Evolutionary conservation across 1,140 invertebrate genomes (phyloP), one percentile per base, ranked within the genome.

Genomic region (Drepana arcuata): DNA sequence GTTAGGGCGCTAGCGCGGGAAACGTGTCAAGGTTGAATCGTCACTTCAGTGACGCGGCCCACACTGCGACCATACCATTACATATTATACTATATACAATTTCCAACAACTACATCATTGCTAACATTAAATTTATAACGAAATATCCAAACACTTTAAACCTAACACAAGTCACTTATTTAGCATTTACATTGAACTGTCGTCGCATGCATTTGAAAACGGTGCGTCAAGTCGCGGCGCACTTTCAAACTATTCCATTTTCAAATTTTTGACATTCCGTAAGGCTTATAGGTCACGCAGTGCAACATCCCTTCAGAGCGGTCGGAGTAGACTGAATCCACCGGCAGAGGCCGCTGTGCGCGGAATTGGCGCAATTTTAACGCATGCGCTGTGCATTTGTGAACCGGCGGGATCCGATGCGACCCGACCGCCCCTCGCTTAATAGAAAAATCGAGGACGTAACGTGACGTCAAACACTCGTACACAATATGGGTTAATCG

Each of bases 381-480:
- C 77, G 77, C 77, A 78, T 78, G 77, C 77, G 77, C 63, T 35
- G 30, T 34, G 40, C 43, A 67, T 53, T 68, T 51, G 60, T 59
- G 58, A 67, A 52, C 67, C 71, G 71, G 69, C 72, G 67, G 60
- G 60, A 63, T 56, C 57, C 68, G 64, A 71, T 62, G 49, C 58
- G 72, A 71, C 69, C 69, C 71, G 66, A 69, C n/a, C 62, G 67
- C 60, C 71, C 65, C 69, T 68, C 57, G 60, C 59, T 67, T 70
- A 66, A 77, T 78, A 73, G 61, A 73, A 77, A 81, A 81, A 78
- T 78, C 70, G 73, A 81, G 77, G 72, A 77, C 75, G 68, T 68
- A 65, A 63, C 50, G 60, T 81, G 77, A 81, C 77, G 77, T 81
- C 77, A 81, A 63, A 47, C 56, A 42, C 38, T 60, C 52, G 60